phyloP scores from a whole-genome alignment of 2,888 invertebrate species.

The Carabus problematicus region DNA sequence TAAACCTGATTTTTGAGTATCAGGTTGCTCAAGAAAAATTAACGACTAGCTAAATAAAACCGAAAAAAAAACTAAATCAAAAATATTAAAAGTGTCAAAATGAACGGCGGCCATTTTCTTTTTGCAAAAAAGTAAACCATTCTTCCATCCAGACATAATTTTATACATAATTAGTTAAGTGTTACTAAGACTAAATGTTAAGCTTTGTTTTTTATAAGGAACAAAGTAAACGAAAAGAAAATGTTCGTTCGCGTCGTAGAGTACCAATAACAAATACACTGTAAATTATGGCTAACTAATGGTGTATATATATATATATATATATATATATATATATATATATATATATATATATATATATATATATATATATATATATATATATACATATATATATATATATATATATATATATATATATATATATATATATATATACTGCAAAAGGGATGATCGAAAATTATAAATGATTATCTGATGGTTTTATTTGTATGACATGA shows the following conservation, averaged over 20 bases:
- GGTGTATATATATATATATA: background rate
- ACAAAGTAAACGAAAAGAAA: too few species aligned
- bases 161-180: conserved; percentile 34
- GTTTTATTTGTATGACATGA: background rate
- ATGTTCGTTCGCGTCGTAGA: too few species aligned
- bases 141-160: conserved; percentile 41
- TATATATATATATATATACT: conserved; percentile 1
- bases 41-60: too few species aligned
- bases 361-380: conserved; percentile 3
- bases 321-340: conserved; percentile 9
- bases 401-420: conserved; percentile 29
- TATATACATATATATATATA: conserved; percentile 19
- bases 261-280: conserved; percentile 3
- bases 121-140: conserved; percentile 24
- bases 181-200: conserved; percentile 7
- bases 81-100: conserved; percentile 29
- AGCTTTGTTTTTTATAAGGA: too few species aligned
- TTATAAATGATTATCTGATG: background rate
- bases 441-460: conserved; percentile 1
- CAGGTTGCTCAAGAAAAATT: too few species aligned
- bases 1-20: too few species aligned
- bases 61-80: conserved; percentile 20
- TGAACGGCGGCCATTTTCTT: conserved; percentile 25
- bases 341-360: conserved; percentile 10
- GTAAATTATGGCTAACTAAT: background rate